Conservation (phyloP, 2,888 invertebrate genomes). For the Diplolepis rosae region DNA sequence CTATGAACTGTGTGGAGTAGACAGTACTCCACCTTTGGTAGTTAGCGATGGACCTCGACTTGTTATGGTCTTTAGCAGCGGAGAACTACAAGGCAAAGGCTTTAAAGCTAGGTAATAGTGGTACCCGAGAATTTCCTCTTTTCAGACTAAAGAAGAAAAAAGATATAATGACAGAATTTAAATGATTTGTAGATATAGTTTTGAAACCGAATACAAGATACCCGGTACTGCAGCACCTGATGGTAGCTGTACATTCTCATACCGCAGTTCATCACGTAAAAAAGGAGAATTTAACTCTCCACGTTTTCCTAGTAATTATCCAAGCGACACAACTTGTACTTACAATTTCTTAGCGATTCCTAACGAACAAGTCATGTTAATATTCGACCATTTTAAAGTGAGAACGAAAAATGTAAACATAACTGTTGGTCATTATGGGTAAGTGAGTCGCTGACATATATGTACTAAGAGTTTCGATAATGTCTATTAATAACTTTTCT, state of each 20-base stretch:
- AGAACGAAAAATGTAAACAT: constrained; percentile 87
- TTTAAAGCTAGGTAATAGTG: constrained; percentile 85
- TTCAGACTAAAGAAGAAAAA: not conserved
- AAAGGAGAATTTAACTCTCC: constrained; percentile 96
- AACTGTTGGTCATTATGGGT: constrained; percentile 85
- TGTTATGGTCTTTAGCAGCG: constrained; percentile 96
- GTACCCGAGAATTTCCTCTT: not conserved
- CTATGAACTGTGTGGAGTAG: constrained; percentile 91
- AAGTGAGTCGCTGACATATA: constrained; percentile 57
- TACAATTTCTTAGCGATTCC: constrained; percentile 91
- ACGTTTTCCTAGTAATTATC: constrained; percentile 96
- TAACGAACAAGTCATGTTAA: constrained; percentile 91
- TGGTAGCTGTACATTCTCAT: constrained; percentile 93
- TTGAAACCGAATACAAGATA: constrained; percentile 89
- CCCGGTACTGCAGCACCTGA: constrained; percentile 95
- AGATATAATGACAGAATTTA: not conserved
- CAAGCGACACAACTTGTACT: constrained; percentile 94
- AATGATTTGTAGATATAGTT: constrained; percentile 73
- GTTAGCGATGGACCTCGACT: constrained; percentile 94
- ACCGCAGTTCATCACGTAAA: constrained; percentile 89
- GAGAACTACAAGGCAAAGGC: constrained; percentile 91
- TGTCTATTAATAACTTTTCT: no score
- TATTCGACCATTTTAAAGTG: constrained; percentile 94
- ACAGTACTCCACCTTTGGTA: constrained; percentile 84
- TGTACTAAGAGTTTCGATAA: no score